Percentiles rank a stretch among this genome's conserved stretches.
These are phyloP conservation scores for Steinernema hermaphroditum DNA, from an alignment of 2,888 invertebrate species.

Conservation along the genomic window DNA sequence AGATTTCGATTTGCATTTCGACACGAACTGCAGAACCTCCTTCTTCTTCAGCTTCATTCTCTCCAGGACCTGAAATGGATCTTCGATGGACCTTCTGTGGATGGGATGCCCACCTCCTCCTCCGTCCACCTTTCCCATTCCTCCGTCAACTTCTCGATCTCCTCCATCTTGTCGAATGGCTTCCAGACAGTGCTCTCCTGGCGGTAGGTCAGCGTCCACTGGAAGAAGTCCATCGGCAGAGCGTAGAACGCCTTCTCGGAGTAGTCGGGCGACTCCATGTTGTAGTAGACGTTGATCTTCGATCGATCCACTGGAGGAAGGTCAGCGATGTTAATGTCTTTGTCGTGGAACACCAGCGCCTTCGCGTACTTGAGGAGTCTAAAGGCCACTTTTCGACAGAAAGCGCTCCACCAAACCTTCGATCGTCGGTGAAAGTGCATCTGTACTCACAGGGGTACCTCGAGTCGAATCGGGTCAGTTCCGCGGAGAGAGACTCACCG, in stretches of 20 bases:
- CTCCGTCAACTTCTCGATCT: not conserved
- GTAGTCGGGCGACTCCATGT: constrained; percentile 2
- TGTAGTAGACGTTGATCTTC: constrained; percentile 8
- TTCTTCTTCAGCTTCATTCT: constrained; percentile 29
- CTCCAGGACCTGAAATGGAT: constrained; percentile 33
- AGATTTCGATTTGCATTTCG: constrained; percentile 33
- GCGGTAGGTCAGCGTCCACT: constrained; percentile 37
- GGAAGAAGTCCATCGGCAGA: constrained; percentile 36
- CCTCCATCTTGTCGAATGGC: constrained; percentile 34
- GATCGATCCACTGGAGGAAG: not conserved
- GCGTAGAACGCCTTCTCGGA: not conserved
- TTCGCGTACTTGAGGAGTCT: not conserved
- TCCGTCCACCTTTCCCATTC: constrained; percentile 34
- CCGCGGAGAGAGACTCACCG: not conserved
- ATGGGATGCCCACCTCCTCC: constrained; percentile 31
- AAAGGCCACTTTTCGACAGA: not conserved
- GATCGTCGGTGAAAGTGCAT: constrained; percentile 2
- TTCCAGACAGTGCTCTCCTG: constrained; percentile 35
- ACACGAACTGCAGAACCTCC: constrained; percentile 33
- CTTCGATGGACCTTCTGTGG: too few species aligned
- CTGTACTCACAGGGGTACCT: not conserved
- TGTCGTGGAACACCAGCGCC: not conserved
- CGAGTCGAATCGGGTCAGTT: not conserved
- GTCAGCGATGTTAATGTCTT: not conserved
- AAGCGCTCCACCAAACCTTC: not conserved